phyloP scores from a whole-genome alignment of 2,888 invertebrate species.

The Neocrepidodera transversa region DNA sequence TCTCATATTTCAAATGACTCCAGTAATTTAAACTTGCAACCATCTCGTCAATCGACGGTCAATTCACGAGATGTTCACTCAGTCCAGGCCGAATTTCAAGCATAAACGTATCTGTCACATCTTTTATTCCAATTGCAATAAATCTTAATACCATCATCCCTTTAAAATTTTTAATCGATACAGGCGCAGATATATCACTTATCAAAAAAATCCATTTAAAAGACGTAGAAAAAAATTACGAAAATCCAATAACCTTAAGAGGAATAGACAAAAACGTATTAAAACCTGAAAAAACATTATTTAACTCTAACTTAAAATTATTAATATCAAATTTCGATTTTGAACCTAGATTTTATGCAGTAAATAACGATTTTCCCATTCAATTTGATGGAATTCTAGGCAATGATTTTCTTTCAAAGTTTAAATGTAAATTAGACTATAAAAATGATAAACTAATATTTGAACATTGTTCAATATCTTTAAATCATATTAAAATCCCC shows the following conservation, averaged over 20 bases:
- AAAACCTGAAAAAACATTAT: slow-evolving; percentile 22
- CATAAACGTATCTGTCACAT: too few relatives aligned
- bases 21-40: slow-evolving; percentile 12
- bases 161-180: slow-evolving; percentile 26
- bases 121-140: too few relatives aligned
- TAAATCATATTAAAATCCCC: slow-evolving; percentile 7
- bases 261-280: slow-evolving; percentile 23
- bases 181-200: slow-evolving; percentile 25
- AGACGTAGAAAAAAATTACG: slow-evolving; percentile 2
- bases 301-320: background rate
- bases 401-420: slow-evolving; percentile 29
- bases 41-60: slow-evolving; percentile 22
- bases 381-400: slow-evolving; percentile 39
- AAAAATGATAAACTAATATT: slow-evolving; percentile 31
- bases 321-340: background rate
- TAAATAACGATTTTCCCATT: slow-evolving; percentile 28
- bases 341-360: slow-evolving; percentile 1
- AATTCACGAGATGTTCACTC: slow-evolving; percentile 13
- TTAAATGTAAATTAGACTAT: slow-evolving; percentile 21
- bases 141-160: slow-evolving; percentile 14
- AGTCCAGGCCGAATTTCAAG: slow-evolving; percentile 25
- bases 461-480: slow-evolving; percentile 5
- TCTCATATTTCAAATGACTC: too few relatives aligned
- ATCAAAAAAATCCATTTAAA: slow-evolving; percentile 26
- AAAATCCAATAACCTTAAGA: slow-evolving; percentile 22